Percentiles rank a stretch among this genome's conserved stretches.
These are phyloP conservation scores for Lutjanus campechanus DNA, from an alignment of 2,797 vertebrate species.

Conservation along the genomic window DNA sequence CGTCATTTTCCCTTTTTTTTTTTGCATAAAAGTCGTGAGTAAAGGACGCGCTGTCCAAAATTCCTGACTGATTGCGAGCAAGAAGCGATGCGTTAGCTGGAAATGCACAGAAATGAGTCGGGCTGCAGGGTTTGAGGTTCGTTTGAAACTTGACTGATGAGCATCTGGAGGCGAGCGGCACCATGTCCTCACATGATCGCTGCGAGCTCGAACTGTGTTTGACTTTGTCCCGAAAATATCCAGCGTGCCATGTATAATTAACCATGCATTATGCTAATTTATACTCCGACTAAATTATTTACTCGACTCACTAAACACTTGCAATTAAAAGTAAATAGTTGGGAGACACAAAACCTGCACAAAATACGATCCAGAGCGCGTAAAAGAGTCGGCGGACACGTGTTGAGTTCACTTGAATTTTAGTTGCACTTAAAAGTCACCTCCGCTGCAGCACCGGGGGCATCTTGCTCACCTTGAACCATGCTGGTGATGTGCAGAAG, in stretches of 20 bases:
- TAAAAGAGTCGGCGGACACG: constrained; percentile 59
- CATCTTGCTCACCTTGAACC: constrained; percentile 61
- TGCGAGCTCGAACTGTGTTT: constrained; percentile 32
- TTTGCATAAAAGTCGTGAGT: constrained; percentile 52
- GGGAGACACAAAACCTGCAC: constrained; percentile 1
- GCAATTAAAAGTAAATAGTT: constrained; percentile 5
- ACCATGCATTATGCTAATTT: constrained; percentile 12
- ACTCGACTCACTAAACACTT: neutral
- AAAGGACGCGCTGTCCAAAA: constrained; percentile 2
- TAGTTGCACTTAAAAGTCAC: neutral
- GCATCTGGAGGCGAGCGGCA: constrained; percentile 6
- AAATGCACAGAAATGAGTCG: constrained; percentile 22
- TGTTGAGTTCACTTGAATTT: constrained; percentile 63
- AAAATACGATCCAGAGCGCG: neutral
- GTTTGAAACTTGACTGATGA: constrained; percentile 47
- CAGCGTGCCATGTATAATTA: constrained; percentile 25
- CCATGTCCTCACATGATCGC: constrained; percentile 38
- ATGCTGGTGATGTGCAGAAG: constrained; percentile 46
- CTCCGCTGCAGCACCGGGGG: neutral
- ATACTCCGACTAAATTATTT: neutral
- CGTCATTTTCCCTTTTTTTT: neutral
- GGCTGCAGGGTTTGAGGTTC: neutral
- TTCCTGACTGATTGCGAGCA: neutral
- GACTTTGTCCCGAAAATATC: constrained; percentile 44
- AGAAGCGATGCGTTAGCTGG: constrained; percentile 6